A percentile compares a stretch with the other conserved stretches of the same genome.
phyloP scores from a whole-genome alignment of 1,140 invertebrate genomes.

The Nilaparvata lugens region DNA sequence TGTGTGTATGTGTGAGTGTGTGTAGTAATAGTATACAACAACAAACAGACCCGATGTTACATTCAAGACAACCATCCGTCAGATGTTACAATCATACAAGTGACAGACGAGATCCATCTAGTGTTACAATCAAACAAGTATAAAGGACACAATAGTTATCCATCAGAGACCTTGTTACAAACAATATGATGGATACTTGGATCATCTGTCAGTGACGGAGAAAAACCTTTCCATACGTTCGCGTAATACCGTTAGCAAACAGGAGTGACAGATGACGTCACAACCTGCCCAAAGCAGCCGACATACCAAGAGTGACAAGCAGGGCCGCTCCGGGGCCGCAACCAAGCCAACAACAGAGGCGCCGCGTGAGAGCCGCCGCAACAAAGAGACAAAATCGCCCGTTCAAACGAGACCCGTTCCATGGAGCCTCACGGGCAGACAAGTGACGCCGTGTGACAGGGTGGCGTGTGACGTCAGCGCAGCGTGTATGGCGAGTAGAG shows the following conservation, averaged over 20 bases:
- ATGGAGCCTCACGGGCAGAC: slow-evolving; percentile 1
- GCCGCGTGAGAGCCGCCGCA: background rate
- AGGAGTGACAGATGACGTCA: background rate
- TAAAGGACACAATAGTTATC: too few species aligned
- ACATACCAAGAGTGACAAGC: background rate
- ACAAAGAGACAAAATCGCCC: background rate
- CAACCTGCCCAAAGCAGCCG: background rate
- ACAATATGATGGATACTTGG: too few species aligned
- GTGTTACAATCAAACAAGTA: too few species aligned
- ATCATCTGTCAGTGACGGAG: too few species aligned
- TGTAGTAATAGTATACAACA: too few species aligned
- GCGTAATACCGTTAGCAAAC: background rate
- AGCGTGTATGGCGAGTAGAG: slow-evolving; percentile 12
- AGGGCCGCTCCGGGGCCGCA: background rate
- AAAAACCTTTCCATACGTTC: background rate
- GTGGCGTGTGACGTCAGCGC: background rate
- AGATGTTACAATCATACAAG: too few species aligned
- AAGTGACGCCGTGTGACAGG: background rate
- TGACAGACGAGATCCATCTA: too few species aligned
- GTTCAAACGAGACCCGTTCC: background rate
- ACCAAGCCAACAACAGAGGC: background rate
- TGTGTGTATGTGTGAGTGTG: too few species aligned
- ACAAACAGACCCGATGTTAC: too few species aligned
- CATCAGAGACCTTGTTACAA: too few species aligned
- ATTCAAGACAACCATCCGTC: too few species aligned